A percentile compares a stretch with the other conserved stretches of the same genome.
These are phyloP conservation scores for Coenonympha glycerion DNA, from an alignment of 2,888 invertebrate species.

Conservation along the genomic window DNA sequence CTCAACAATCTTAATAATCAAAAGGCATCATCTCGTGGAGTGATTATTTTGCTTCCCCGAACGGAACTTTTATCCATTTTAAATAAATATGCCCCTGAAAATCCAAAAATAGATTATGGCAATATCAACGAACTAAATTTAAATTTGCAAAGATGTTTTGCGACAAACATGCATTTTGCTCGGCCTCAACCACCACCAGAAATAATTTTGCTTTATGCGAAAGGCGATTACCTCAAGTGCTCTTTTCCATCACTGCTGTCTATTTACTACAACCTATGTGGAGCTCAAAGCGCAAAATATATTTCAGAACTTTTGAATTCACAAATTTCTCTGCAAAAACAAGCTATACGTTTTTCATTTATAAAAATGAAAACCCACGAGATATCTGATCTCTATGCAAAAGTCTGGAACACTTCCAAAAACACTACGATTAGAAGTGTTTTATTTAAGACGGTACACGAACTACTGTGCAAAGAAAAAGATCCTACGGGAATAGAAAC, in stretches of 20 bases:
- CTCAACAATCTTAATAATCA: conserved; percentile 37
- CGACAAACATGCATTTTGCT: conserved; percentile 54
- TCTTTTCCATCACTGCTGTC: conserved; percentile 52
- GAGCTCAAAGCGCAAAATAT: conserved; percentile 33
- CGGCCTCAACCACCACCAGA: conserved; percentile 52
- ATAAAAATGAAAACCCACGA: conserved; percentile 39
- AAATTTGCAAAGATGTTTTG: conserved; percentile 46
- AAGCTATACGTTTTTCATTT: conserved; percentile 50
- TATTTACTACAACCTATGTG: conserved; percentile 48
- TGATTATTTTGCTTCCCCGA: conserved; percentile 42
- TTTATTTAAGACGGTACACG: conserved; percentile 45
- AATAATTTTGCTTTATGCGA: conserved; percentile 45
- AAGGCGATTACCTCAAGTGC: conserved; percentile 55
- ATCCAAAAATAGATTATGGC: conserved; percentile 48
- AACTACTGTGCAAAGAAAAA: conserved; percentile 44
- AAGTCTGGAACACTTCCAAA: conserved; percentile 46
- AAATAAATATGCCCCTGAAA: conserved; percentile 44
- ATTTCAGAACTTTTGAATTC: conserved; percentile 42
- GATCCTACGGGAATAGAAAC: conserved; percentile 34
- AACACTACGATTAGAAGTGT: conserved; percentile 51
- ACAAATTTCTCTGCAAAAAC: conserved; percentile 57
- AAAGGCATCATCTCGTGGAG: conserved; percentile 41
- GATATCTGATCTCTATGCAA: conserved; percentile 39
- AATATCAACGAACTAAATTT: conserved; percentile 42
- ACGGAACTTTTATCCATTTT: conserved; percentile 39